A percentile compares a stretch with the other conserved stretches of the same genome.
Conservation (phyloP, 2,797 vertebrate genomes). For the Sorex maritimensis region DNA sequence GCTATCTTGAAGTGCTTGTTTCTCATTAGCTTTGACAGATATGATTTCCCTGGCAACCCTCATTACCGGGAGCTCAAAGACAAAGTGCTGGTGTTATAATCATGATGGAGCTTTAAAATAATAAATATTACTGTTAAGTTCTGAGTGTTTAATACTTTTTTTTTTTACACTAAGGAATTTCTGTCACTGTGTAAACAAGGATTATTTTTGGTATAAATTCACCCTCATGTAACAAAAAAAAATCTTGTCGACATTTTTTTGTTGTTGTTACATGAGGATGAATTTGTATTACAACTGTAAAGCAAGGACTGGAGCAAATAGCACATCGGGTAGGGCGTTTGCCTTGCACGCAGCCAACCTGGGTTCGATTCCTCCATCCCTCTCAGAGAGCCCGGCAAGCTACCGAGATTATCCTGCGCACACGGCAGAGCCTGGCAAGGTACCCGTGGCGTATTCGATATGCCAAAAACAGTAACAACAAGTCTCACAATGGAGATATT, state of each 20-base stretch:
- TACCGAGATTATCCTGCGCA: no score
- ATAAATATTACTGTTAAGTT: neutral
- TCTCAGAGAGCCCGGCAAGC: no score
- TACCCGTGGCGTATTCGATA: no score
- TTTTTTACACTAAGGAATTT: conserved; percentile 2
- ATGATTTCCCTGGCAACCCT: neutral
- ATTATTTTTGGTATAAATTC: conserved; percentile 33
- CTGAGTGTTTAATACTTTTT: conserved; percentile 22
- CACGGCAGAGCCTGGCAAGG: no score
- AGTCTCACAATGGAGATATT: no score
- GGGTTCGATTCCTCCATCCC: no score
- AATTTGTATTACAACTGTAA: no score
- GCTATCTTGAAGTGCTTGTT: conserved; percentile 7
- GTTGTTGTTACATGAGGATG: no score
- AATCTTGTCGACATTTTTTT: neutral
- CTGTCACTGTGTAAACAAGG: conserved; percentile 7
- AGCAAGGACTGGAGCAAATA: no score
- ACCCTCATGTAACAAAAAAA: neutral
- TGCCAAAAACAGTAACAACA: no score
- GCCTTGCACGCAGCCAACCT: no score
- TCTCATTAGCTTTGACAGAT: neutral
- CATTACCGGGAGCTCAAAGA: neutral
- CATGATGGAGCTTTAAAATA: neutral
- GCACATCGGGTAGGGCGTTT: no score
- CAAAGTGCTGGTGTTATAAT: neutral